Evolutionary conservation across 1,140 invertebrate genomes (phyloP).

Genomic region (Bilobella aurantiaca): DNA sequence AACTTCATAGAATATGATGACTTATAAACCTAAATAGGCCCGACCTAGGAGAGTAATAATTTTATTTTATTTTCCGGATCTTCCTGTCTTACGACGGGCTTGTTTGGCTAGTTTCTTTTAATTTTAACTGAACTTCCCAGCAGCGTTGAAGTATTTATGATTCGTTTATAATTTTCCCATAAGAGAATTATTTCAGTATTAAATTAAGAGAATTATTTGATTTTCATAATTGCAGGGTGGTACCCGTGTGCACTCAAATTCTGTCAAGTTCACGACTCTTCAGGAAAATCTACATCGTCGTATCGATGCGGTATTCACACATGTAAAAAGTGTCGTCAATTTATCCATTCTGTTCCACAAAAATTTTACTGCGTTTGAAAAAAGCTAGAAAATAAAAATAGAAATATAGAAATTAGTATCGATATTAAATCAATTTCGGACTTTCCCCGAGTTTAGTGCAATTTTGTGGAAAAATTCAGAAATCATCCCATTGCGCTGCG

Average conservation of each 20-base stretch:
- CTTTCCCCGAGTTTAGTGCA: too few species aligned
- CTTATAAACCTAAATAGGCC: not conserved
- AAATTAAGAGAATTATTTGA: not conserved
- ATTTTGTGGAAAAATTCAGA: too few species aligned
- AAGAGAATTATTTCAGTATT: not conserved
- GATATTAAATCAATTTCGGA: too few species aligned
- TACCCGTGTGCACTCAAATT: slow-evolving; percentile 90
- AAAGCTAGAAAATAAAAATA: too few species aligned
- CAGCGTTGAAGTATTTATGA: not conserved
- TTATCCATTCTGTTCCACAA: slow-evolving; percentile 68
- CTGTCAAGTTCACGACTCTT: slow-evolving; percentile 62
- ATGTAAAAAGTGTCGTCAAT: slow-evolving; percentile 76
- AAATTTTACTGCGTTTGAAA: slow-evolving; percentile 64
- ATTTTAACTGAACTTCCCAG: too few species aligned
- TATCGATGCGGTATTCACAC: slow-evolving; percentile 93
- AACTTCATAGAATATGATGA: not conserved
- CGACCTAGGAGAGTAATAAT: too few species aligned
- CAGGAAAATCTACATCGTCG: slow-evolving; percentile 47
- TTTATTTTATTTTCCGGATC: too few species aligned
- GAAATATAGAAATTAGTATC: too few species aligned
- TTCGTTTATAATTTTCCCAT: not conserved
- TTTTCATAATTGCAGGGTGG: slow-evolving; percentile 42
- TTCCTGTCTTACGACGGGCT: too few species aligned
- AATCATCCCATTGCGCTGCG: too few species aligned
- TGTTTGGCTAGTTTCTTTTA: too few species aligned